These are phyloP conservation scores for Ailurus styani DNA, from an alignment of 2,113 vertebrate genomes.

Conservation along the genomic window DNA sequence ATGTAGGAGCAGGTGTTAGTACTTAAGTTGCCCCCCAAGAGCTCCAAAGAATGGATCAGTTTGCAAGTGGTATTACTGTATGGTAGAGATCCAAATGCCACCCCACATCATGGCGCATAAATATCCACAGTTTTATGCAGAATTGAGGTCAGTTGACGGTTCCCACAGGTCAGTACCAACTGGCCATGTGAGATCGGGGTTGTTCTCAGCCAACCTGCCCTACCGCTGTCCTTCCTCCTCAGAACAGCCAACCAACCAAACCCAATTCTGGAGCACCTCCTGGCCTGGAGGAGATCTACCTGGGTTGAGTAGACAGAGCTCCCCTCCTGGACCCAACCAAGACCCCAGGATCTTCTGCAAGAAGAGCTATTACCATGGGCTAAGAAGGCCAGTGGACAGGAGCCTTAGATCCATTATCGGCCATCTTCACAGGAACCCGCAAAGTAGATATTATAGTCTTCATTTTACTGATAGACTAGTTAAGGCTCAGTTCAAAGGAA, in stretches of 20 bases:
- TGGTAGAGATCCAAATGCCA: neutral
- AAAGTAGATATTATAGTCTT: neutral
- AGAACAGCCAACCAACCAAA: neutral
- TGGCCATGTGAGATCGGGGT: neutral
- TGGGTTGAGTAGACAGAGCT: neutral
- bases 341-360: neutral
- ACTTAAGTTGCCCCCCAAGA: neutral
- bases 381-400: neutral
- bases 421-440: neutral
- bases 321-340: neutral
- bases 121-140: neutral
- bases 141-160: neutral
- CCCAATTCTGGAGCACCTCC: neutral
- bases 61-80: neutral
- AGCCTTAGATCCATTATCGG: rapidly evolving
- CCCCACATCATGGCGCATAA: rapidly evolving
- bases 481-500: neutral
- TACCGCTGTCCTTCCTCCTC: too few relatives aligned
- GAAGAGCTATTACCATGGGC: neutral
- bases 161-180: neutral
- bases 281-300: neutral
- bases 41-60: neutral
- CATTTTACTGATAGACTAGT: neutral
- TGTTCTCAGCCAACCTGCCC: neutral
- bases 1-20: neutral